Evolutionary conservation across 2,113 vertebrate species (phyloP).

Genomic region (Melanerpes formicivorus): DNA sequence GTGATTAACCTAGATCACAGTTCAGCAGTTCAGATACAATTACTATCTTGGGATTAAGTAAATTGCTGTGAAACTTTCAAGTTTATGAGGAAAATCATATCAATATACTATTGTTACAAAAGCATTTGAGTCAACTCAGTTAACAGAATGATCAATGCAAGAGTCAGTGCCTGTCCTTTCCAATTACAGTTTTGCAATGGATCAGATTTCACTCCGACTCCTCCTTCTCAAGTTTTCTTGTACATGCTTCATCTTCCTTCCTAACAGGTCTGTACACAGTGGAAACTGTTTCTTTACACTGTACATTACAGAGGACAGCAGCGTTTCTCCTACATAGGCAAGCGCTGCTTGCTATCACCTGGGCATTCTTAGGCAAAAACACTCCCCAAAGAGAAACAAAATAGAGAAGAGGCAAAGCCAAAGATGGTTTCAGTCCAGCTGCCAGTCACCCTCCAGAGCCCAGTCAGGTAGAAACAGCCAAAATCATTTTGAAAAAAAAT

Average conservation of each 20-base stretch:
- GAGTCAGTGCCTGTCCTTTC: background rate
- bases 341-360: background rate
- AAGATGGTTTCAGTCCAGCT: background rate
- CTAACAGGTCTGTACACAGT: background rate
- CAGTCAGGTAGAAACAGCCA: background rate
- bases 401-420: background rate
- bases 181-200: background rate
- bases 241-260: background rate
- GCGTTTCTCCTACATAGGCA: background rate
- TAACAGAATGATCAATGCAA: background rate
- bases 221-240: background rate
- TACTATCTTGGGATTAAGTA: background rate
- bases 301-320: background rate
- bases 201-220: background rate
- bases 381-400: background rate
- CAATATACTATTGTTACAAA: constrained; percentile 8
- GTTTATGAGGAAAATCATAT: constrained; percentile 32
- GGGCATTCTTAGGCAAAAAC: background rate
- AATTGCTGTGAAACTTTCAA: constrained; percentile 17
- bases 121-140: background rate
- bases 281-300: background rate
- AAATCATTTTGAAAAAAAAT: background rate
- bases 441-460: background rate
- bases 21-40: constrained; percentile 23
- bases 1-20: constrained; percentile 46